phyloP scores from a whole-genome alignment of 1,140 invertebrate species.

The Drosophila nigrodunni region DNA sequence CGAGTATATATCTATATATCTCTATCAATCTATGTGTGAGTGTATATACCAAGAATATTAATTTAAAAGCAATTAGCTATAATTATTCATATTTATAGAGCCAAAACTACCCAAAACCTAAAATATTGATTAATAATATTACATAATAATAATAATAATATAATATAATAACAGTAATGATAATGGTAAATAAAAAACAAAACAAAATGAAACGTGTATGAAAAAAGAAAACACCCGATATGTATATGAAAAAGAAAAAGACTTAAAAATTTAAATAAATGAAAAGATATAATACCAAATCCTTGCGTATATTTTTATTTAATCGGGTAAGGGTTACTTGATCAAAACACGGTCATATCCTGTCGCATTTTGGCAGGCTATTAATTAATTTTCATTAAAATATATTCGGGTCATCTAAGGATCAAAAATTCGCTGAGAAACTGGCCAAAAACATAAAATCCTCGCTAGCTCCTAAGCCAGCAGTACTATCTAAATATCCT shows the following conservation, averaged over 20 bases:
- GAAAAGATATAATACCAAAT: constrained; percentile 78
- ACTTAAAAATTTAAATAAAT: constrained; percentile 83
- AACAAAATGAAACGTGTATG: constrained; percentile 52
- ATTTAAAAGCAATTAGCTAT: constrained; percentile 82
- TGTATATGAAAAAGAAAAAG: constrained; percentile 78
- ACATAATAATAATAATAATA: constrained; percentile 43
- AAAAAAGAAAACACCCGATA: constrained; percentile 56
- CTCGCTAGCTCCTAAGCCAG: too few species aligned
- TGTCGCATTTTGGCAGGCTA: too few species aligned
- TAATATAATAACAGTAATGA: constrained; percentile 29
- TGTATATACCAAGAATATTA: constrained; percentile 75
- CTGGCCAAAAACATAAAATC: too few species aligned
- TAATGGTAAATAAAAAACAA: constrained; percentile 31
- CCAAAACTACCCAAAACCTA: constrained; percentile 80
- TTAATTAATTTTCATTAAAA: too few species aligned
- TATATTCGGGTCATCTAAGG: too few species aligned
- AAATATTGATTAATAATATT: constrained; percentile 72
- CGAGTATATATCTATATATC: constrained; percentile 9
- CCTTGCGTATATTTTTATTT: neutral
- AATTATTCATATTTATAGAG: constrained; percentile 82
- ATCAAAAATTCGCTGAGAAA: too few species aligned
- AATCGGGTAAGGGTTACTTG: too few species aligned
- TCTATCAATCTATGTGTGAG: constrained; percentile 31
- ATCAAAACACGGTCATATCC: too few species aligned
- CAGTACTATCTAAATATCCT: too few species aligned